Evolutionary conservation across 1,140 invertebrate genomes (phyloP), one percentile per base, ranked within the genome.

Genomic region (Notospermus geniculatus): DNA sequence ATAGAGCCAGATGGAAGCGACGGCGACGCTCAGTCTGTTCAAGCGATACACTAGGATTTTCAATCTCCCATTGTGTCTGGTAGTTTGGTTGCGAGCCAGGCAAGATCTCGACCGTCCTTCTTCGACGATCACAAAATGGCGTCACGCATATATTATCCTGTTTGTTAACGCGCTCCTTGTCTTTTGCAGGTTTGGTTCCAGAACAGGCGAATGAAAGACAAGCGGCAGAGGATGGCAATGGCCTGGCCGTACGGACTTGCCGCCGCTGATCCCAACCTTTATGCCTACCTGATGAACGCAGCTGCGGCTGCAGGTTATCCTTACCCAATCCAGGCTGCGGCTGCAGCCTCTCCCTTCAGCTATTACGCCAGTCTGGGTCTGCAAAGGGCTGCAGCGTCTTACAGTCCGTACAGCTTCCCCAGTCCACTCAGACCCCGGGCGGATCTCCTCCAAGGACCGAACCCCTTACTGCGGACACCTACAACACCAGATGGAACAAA

Each of bases 141-240:
- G n/a, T n/a, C n/a, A n/a, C n/a, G n/a, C n/a, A n/a, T n/a, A n/a
- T n/a, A n/a, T n/a, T n/a, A n/a, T n/a, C n/a, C n/a, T n/a, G n/a
- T n/a, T n/a, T 36, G 5, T 36, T 4, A 36, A 4, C 5, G 4
- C 32, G 15, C 5, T 62, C 66, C 75, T 69, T 77, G 54, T 78
- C 80, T 75, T 71, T 82, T 79, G 1, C 83, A 95, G 92, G 94
- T 98, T 2, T 98, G 96, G 96, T 98, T 98, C 77, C 96, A 98
- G 86, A 98, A 98, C 73, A 86, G 96, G 15, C 85, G 96, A n/a
- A 98, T 98, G 96, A 98, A 98, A 77, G 94, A 98, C 82, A 98
- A 98, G 72, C 85, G 95, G 0, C 95, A 98, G 76, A 81, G 93
- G 9, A 89, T 97, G 80, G 91, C 94, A 0, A 86, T 97, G 54